A percentile compares a stretch with the other conserved stretches of the same genome.
phyloP scores from a whole-genome alignment of 2,797 vertebrate species.

The Myotis findleyi region DNA sequence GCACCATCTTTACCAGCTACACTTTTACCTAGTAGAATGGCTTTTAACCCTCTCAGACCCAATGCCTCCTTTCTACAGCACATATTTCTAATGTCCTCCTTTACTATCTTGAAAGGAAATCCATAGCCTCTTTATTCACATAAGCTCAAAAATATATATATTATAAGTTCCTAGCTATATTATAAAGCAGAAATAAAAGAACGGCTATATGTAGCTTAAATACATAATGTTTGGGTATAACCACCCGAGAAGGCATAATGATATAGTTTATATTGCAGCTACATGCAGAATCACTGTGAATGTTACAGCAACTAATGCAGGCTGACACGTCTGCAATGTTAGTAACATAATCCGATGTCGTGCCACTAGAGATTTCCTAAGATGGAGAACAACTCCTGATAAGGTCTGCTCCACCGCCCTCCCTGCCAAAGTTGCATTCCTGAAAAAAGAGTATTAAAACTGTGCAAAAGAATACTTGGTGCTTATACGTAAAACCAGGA shows the following conservation, averaged over 20 bases:
- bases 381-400: not conserved
- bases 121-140: not conserved
- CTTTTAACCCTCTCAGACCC: not conserved
- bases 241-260: not conserved
- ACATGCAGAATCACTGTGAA: not conserved
- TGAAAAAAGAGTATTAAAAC: not conserved
- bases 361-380: not conserved
- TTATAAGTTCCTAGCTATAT: not conserved
- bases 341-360: not conserved
- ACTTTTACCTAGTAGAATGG: not conserved
- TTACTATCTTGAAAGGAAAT: conserved; percentile 34
- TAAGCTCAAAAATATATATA: not conserved
- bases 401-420: not conserved
- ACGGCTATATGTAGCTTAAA: not conserved
- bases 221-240: not conserved
- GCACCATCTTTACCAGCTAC: not conserved
- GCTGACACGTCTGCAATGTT: not conserved
- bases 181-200: conserved; percentile 32
- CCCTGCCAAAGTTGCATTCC: conserved; percentile 2
- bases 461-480: not conserved
- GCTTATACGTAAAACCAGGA: not conserved
- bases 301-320: not conserved
- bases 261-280: not conserved
- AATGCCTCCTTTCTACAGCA: not conserved
- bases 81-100: not conserved